These are phyloP conservation scores for Drosophila buzzatii DNA, from an alignment of 2,888 invertebrate species.

Conservation along the genomic window DNA sequence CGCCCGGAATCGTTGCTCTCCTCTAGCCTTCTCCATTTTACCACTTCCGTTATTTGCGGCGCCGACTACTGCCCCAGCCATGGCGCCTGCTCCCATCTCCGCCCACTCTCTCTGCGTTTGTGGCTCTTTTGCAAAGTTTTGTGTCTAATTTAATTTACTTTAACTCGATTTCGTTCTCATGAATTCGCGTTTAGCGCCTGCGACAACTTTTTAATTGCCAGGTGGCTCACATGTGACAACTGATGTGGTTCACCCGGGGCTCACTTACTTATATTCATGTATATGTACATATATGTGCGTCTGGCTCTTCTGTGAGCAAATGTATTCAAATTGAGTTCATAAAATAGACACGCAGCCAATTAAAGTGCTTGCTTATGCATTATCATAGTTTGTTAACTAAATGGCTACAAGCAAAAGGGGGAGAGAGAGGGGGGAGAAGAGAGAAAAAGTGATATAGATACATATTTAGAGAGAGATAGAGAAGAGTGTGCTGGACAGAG, in stretches of 20 bases:
- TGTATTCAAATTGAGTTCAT: conserved; percentile 27
- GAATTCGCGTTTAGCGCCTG: conserved; percentile 53
- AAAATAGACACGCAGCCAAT: conserved; percentile 27
- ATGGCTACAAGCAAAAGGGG: neutral
- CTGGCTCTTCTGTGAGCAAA: neutral
- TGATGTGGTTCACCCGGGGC: conserved; percentile 16
- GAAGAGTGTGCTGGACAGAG: too few species aligned
- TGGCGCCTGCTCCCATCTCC: neutral
- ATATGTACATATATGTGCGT: neutral
- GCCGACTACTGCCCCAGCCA: neutral
- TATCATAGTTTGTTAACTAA: neutral
- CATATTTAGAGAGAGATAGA: neutral
- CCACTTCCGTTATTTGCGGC: conserved; percentile 4
- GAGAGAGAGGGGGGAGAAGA: too few species aligned
- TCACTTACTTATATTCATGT: neutral
- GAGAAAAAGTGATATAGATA: too few species aligned
- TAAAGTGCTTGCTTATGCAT: conserved; percentile 17
- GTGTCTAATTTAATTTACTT: conserved; percentile 70
- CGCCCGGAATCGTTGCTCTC: conserved; percentile 30
- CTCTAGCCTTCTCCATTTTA: neutral
- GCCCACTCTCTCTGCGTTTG: conserved; percentile 1
- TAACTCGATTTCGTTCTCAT: conserved; percentile 59
- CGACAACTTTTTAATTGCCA: conserved; percentile 73
- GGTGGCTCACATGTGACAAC: conserved; percentile 41
- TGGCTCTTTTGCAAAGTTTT: conserved; percentile 51